Percentiles rank a stretch among this genome's conserved stretches.
These are phyloP conservation scores for Perognathus longimembris DNA, from an alignment of 2,113 vertebrate species.

Conservation along the genomic window DNA sequence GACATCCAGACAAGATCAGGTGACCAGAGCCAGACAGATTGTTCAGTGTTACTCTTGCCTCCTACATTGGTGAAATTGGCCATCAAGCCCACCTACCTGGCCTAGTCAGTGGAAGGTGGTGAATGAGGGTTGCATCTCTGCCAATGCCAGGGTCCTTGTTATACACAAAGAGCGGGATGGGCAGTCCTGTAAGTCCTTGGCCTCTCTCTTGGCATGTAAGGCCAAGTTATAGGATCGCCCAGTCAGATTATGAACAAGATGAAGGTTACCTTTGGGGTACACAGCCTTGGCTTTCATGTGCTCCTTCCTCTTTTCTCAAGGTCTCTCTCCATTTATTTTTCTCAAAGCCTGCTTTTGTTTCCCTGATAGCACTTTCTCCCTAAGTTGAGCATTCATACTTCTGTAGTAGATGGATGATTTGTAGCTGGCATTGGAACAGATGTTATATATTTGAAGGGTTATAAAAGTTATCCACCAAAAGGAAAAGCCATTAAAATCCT, in stretches of 20 bases:
- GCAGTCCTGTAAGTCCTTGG: neutral
- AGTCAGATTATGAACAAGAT: neutral
- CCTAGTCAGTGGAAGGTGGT: neutral
- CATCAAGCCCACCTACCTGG: neutral
- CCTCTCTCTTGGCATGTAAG: neutral
- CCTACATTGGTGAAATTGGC: accelerated
- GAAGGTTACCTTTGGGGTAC: neutral
- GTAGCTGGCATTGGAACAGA: neutral
- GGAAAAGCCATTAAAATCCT: neutral
- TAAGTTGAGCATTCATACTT: neutral
- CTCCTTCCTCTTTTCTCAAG: neutral
- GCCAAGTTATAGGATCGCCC: neutral
- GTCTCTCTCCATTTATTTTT: neutral
- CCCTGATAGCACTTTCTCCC: neutral
- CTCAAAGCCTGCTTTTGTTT: slow-evolving; percentile 12
- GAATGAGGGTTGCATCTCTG: neutral
- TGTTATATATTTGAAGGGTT: slow-evolving; percentile 12
- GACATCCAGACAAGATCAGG: neutral
- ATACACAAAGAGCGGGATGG: neutral
- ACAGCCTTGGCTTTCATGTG: neutral
- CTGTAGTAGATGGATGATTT: neutral
- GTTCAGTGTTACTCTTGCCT: neutral
- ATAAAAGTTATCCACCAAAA: neutral
- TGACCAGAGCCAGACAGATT: neutral
- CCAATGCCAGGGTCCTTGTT: neutral